Evolutionary conservation across 2,888 invertebrate species (phyloP).

Genomic region (Sarcophaga carnaria): DNA sequence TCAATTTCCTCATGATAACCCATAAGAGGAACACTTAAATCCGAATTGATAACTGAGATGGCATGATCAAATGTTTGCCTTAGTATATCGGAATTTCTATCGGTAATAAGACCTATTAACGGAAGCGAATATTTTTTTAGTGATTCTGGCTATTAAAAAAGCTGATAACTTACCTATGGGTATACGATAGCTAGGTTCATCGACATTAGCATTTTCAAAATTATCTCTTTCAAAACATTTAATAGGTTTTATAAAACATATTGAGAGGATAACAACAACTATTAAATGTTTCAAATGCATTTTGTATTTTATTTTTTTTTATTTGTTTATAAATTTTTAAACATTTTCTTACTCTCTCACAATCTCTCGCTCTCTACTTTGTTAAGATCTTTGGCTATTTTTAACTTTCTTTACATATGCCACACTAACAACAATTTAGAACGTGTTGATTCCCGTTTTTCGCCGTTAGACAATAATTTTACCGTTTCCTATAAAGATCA

Average conservation of each 20-base stretch:
- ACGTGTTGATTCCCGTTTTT: slow-evolving; percentile 32
- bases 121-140: too few relatives aligned
- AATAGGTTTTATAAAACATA: slow-evolving; percentile 18
- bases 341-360: background rate
- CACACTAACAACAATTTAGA: slow-evolving; percentile 35
- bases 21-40: slow-evolving; percentile 75
- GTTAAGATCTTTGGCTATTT: slow-evolving; percentile 48
- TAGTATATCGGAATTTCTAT: slow-evolving; percentile 74
- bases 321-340: slow-evolving; percentile 9
- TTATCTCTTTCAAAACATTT: slow-evolving; percentile 37
- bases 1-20: slow-evolving; percentile 79
- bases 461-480: slow-evolving; percentile 1
- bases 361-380: background rate
- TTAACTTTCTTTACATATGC: slow-evolving; percentile 33
- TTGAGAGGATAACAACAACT: background rate
- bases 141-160: background rate
- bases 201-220: slow-evolving; percentile 11
- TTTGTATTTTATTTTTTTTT: slow-evolving; percentile 16
- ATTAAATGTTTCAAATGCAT: slow-evolving; percentile 42
- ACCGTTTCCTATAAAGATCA: background rate
- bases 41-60: slow-evolving; percentile 77
- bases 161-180: slow-evolving; percentile 53
- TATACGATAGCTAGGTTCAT: slow-evolving; percentile 34
- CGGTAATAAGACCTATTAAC: slow-evolving; percentile 77
- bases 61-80: slow-evolving; percentile 78